Evolutionary conservation across 2,888 invertebrate genomes (phyloP).

Genomic region (Merodon equestris): DNA sequence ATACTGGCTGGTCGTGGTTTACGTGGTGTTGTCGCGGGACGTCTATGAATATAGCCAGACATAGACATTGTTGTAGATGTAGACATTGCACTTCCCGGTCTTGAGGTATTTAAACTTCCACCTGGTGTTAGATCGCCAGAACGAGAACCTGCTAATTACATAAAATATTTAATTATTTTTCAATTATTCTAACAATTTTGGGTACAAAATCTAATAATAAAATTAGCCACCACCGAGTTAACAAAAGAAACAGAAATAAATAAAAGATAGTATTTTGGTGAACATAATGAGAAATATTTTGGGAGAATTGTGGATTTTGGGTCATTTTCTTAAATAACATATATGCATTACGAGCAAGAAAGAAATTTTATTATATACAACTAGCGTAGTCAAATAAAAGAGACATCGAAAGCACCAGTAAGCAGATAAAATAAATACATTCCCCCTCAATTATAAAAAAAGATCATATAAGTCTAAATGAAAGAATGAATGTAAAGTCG

Average conservation of each 20-base stretch:
- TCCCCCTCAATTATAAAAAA: conserved; percentile 36
- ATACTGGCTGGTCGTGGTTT: conserved; percentile 90
- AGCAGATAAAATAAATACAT: conserved; percentile 68
- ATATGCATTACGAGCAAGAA: no score
- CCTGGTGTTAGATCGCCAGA: conserved; percentile 87
- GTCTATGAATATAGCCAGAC: conserved; percentile 82
- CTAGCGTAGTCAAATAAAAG: no score
- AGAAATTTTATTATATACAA: no score
- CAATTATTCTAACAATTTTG: no score
- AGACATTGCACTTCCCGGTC: conserved; percentile 93
- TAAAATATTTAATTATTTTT: no score
- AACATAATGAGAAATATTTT: conserved; percentile 32
- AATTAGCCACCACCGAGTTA: conserved; percentile 54
- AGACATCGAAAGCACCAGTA: conserved; percentile 13
- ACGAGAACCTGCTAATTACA: conserved; percentile 81
- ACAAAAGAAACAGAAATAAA: conserved; percentile 1
- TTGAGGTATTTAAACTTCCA: conserved; percentile 83
- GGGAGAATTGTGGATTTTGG: no score
- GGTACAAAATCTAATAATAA: conserved; percentile 24
- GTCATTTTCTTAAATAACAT: no score
- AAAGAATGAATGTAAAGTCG: conserved; percentile 54
- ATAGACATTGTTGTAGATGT: conserved; percentile 84
- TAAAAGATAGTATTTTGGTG: conserved; percentile 34
- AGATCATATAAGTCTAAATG: conserved; percentile 62
- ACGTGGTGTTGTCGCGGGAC: conserved; percentile 82